Base-by-base conservation (phyloP, 2,113 vertebrate species). In the Labeo catla region DNA sequence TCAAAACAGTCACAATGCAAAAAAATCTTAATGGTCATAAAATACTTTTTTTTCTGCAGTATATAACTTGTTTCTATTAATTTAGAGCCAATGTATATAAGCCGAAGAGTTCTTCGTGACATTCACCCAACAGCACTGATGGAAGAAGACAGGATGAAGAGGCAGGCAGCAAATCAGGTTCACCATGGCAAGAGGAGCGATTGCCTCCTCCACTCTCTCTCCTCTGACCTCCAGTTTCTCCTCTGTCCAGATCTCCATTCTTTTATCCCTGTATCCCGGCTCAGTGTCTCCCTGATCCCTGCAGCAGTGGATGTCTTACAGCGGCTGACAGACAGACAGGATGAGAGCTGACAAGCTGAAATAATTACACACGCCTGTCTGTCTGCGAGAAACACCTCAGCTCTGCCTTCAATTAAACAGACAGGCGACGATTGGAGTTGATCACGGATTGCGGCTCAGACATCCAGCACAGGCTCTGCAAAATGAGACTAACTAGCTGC, bases 331-430 rank as follows among this genome's bases (percentile, higher is more conserved):
- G 92, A 73, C 91, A 93, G 70, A 61, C 88, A 72, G 83, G 39
- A 47, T 57, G 90, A 91, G 91, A 91, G 89, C 89, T 92, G 92
- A 91, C 91, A 95, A 91, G 91, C 90, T 93, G 91, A 93, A 93
- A 93, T 95, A 95, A 94, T 95, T 94, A 93, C 92, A 92, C 86
- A 90, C 87, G 89, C 84, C 88, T 93, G 91, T 86, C 90, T 94
- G 93, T 93, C 93, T 93, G 90, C 47, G 84, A 92, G 91, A 89
- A 90, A 91, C 91, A 91, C 92, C 88, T 91, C 92, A 91, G 93
- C 90, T 93, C 92, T 91, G 87, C 90, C 93, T 94, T 94, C 91
- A 94, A 93, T 95, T 94, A 94, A 92, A 86, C 90, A 86, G 81
- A 86, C 39, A 59, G 77, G 19, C 4, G 54, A 66, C 65, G 91